Percentiles rank a stretch among this genome's conserved stretches.
Evolutionary conservation across 2,113 vertebrate species (phyloP).

Genomic region (Phyllopteryx taeniolatus): DNA sequence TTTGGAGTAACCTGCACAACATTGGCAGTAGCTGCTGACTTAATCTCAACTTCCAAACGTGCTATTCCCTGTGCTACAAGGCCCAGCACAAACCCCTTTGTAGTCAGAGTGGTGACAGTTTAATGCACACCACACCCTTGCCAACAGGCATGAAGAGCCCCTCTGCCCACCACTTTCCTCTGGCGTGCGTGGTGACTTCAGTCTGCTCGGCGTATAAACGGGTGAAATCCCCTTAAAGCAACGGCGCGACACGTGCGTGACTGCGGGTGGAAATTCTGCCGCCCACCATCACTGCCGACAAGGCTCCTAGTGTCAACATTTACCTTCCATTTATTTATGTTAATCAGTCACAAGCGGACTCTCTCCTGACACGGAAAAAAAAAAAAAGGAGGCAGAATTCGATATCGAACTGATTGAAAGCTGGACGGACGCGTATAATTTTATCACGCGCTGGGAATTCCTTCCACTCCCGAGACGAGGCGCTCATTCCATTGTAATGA

Average conservation of each 20-base stretch:
- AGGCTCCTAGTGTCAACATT: slow-evolving; percentile 49
- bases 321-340: slow-evolving; percentile 63
- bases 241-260: slow-evolving; percentile 57
- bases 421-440: slow-evolving; percentile 34
- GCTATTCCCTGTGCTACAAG: slow-evolving; percentile 43
- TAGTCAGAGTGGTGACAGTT: slow-evolving; percentile 66
- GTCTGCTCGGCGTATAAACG: slow-evolving; percentile 42
- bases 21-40: slow-evolving; percentile 50
- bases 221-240: slow-evolving; percentile 39
- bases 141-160: slow-evolving; percentile 55
- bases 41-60: slow-evolving; percentile 39
- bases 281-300: slow-evolving; percentile 37
- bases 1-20: slow-evolving; percentile 9
- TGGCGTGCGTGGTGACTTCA: slow-evolving; percentile 53
- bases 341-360: slow-evolving; percentile 60
- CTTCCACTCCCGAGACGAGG: slow-evolving; percentile 25
- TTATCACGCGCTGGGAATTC: slow-evolving; percentile 43
- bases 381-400: slow-evolving; percentile 27
- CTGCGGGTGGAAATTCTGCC: slow-evolving; percentile 48
- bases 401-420: slow-evolving; percentile 48
- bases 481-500: slow-evolving; percentile 43
- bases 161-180: slow-evolving; percentile 38
- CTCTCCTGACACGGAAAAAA: not conserved
- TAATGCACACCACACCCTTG: slow-evolving; percentile 69
- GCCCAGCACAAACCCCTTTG: slow-evolving; percentile 36